Conservation (phyloP, 2,113 vertebrate species). For the Hirundichthys speculiger region DNA sequence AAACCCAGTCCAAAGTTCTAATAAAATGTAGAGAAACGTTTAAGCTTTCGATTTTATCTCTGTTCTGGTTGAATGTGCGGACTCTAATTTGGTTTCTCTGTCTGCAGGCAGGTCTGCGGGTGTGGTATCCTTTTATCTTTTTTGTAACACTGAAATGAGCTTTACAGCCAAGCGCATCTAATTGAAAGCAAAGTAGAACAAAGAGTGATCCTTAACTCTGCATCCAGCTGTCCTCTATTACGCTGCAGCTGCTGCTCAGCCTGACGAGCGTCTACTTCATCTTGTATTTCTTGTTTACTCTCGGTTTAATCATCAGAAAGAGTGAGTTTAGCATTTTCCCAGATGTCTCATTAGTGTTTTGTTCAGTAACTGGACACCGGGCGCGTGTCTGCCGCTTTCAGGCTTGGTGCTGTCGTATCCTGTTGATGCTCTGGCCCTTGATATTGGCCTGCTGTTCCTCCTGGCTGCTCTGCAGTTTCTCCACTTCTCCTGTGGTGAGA, state of each 20-base stretch:
- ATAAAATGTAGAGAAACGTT: background rate
- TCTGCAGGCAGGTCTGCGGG: slow-evolving; percentile 40
- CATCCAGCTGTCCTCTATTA: slow-evolving; percentile 82
- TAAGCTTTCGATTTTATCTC: background rate
- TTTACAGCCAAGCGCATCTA: too few species aligned
- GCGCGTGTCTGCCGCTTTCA: slow-evolving; percentile 53
- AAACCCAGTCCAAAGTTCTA: background rate
- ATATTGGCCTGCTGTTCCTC: slow-evolving; percentile 81
- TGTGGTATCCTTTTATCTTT: slow-evolving; percentile 53
- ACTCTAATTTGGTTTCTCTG: background rate
- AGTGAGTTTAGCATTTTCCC: slow-evolving; percentile 78
- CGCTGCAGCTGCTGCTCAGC: slow-evolving; percentile 82
- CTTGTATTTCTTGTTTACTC: slow-evolving; percentile 83
- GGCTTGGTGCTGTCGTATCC: slow-evolving; percentile 86
- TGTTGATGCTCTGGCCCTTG: slow-evolving; percentile 68
- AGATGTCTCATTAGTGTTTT: background rate
- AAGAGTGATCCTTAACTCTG: slow-evolving; percentile 37
- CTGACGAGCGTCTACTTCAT: slow-evolving; percentile 75
- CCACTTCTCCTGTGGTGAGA: slow-evolving; percentile 81
- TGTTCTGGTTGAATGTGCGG: background rate
- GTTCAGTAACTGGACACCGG: background rate
- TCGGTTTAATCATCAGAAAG: slow-evolving; percentile 85
- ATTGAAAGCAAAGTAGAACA: too few species aligned
- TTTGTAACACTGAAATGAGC: background rate
- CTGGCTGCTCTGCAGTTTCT: slow-evolving; percentile 81